phyloP scores from a whole-genome alignment of 1,140 invertebrate species.

The Lucilia sericata region DNA sequence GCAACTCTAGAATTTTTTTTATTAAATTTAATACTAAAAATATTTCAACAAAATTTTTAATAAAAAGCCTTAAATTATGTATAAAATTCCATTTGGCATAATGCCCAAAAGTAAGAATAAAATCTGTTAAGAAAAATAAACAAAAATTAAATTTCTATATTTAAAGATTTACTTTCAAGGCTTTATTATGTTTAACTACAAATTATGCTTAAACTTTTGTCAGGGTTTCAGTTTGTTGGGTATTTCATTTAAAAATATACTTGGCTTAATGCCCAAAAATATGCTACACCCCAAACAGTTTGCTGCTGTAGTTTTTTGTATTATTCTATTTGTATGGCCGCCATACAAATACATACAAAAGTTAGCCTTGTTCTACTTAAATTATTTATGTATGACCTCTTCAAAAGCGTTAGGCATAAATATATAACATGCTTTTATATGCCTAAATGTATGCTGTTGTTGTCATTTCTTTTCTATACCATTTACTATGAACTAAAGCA shows the following conservation, averaged over 20 bases:
- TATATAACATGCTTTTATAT: conserved; percentile 28
- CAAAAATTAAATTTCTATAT: background rate
- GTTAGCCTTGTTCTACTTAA: conserved; percentile 48
- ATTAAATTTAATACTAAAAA: background rate
- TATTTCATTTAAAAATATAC: background rate
- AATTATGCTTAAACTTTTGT: conserved; percentile 31
- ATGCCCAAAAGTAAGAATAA: background rate
- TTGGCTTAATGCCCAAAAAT: conserved; percentile 48
- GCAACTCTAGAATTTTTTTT: no score
- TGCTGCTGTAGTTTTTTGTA: background rate
- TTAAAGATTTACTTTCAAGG: conserved; percentile 18
- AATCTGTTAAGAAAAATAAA: background rate
- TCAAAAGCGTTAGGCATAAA: conserved; percentile 33
- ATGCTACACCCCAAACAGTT: conserved; percentile 35
- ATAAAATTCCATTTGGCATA: conserved; percentile 16
- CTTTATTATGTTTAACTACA: background rate
- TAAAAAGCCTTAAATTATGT: background rate
- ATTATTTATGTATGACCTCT: conserved; percentile 45
- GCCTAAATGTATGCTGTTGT: background rate
- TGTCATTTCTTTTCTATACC: background rate
- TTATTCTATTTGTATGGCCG: background rate
- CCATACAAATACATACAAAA: background rate
- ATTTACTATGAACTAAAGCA: background rate
- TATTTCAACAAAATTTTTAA: background rate
- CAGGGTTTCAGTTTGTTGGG: background rate